A percentile compares a stretch with the other conserved stretches of the same genome.
These are phyloP conservation scores for Cherax quadricarinatus DNA, from an alignment of 1,140 invertebrate species.

Conservation along the genomic window DNA sequence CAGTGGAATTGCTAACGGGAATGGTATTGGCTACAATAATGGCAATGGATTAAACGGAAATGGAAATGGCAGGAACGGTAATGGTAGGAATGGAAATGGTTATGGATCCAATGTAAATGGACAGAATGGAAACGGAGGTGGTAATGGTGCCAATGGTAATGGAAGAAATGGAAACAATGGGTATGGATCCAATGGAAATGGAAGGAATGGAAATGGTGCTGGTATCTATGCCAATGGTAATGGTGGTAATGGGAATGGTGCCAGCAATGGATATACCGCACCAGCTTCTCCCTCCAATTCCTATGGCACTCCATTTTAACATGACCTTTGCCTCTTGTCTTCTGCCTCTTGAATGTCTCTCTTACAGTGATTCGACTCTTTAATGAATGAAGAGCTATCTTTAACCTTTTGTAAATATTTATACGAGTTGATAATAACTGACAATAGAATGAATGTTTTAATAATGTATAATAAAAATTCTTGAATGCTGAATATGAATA, in stretches of 20 bases:
- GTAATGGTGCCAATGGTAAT: background rate
- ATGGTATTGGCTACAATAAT: background rate
- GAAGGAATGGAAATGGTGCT: too few species aligned
- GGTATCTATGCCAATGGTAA: background rate
- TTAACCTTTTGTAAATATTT: too few species aligned
- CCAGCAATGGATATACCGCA: conserved; percentile 4
- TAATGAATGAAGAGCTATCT: too few species aligned
- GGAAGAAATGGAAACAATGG: conserved; percentile 26
- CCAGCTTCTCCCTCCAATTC: background rate
- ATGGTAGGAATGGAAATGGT: background rate
- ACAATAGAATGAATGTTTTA: too few species aligned
- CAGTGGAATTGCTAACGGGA: background rate
- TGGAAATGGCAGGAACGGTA: too few species aligned
- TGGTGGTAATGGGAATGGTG: conserved; percentile 5
- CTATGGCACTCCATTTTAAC: conserved; percentile 9
- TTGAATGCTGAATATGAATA: too few species aligned
- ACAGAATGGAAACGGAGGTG: background rate
- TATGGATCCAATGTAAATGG: background rate
- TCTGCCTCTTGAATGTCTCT: too few species aligned
- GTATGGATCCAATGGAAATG: background rate
- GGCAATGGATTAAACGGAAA: background rate
- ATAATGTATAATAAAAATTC: background rate
- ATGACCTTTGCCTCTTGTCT: background rate
- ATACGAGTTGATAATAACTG: too few species aligned
- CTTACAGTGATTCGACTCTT: too few species aligned